A percentile compares a stretch with the other conserved stretches of the same genome.
These are phyloP conservation scores for Dorcus parallelipipedus DNA, from an alignment of 2,888 invertebrate species.

Conservation along the genomic window DNA sequence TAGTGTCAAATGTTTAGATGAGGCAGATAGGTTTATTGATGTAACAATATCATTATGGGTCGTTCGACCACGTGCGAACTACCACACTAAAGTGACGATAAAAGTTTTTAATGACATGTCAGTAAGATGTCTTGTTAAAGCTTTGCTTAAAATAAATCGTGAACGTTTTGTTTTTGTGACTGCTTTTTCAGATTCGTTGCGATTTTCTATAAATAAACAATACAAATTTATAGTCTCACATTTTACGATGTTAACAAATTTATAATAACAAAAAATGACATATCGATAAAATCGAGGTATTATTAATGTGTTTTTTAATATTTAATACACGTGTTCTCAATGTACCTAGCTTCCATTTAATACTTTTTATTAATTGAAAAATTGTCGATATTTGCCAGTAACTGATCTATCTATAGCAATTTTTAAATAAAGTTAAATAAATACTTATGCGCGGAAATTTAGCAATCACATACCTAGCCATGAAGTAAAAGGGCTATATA, in stretches of 20 bases:
- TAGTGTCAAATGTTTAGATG: slow-evolving; percentile 47
- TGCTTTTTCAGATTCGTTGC: not conserved
- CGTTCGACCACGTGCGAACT: slow-evolving; percentile 48
- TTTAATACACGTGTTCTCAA: no score
- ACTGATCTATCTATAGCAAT: no score
- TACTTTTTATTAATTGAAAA: no score
- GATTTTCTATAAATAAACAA: not conserved
- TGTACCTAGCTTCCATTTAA: no score
- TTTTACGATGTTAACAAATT: not conserved
- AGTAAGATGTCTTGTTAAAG: slow-evolving; percentile 14
- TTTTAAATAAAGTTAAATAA: no score
- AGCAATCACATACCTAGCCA: no score
- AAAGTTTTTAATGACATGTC: slow-evolving; percentile 47
- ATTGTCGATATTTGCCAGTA: no score
- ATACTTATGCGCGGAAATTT: no score
- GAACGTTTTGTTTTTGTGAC: not conserved
- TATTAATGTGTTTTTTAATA: no score
- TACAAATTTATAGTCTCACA: not conserved
- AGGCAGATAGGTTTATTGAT: slow-evolving; percentile 49
- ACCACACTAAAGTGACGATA: slow-evolving; percentile 48
- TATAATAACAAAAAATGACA: not conserved
- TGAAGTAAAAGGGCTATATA: no score
- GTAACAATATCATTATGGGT: slow-evolving; percentile 50
- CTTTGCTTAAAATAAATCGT: slow-evolving; percentile 6
- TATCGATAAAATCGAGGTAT: not conserved